Evolutionary conservation across 2,888 invertebrate species (phyloP).

Genomic region (Chymomyza amoena): DNA sequence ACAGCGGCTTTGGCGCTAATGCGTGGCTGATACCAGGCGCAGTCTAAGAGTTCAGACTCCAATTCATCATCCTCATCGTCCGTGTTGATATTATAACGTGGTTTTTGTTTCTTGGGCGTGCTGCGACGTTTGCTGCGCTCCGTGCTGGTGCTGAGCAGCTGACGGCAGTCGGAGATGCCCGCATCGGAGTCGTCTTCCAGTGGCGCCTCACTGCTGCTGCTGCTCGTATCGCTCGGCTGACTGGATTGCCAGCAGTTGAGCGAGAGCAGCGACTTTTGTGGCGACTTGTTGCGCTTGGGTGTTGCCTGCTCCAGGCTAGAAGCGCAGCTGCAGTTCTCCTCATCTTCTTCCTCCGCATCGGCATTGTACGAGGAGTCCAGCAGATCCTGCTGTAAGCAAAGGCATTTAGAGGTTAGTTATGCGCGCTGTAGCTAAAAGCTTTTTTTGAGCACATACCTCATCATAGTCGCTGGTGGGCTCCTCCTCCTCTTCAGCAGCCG

Average conservation of each 20-base stretch:
- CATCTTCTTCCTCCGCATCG: conserved; percentile 66
- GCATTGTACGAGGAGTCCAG: conserved; percentile 72
- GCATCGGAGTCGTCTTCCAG: conserved; percentile 54
- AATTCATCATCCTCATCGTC: conserved; percentile 58
- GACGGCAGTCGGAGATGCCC: conserved; percentile 75
- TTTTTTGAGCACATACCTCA: conserved; percentile 51
- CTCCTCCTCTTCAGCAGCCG: conserved; percentile 52
- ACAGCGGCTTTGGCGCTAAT: conserved; percentile 65
- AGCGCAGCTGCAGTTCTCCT: conserved; percentile 58
- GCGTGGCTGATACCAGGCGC: conserved; percentile 72
- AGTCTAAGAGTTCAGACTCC: conserved; percentile 58
- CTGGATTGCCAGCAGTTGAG: conserved; percentile 70
- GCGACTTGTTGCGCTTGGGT: conserved; percentile 55
- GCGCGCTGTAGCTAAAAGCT: background rate
- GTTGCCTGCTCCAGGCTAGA: conserved; percentile 30
- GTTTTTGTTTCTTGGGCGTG: conserved; percentile 37
- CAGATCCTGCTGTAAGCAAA: conserved; percentile 51
- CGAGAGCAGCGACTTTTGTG: conserved; percentile 67
- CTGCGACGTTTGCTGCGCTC: conserved; percentile 44
- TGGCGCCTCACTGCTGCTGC: conserved; percentile 38
- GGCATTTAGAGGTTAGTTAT: background rate
- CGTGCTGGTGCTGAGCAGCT: conserved; percentile 47
- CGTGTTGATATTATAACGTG: conserved; percentile 43
- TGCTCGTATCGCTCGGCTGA: conserved; percentile 57
- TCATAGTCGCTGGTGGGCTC: conserved; percentile 70